Conservation (phyloP, 1,140 invertebrate species). For the Camponotus floridanus region DNA sequence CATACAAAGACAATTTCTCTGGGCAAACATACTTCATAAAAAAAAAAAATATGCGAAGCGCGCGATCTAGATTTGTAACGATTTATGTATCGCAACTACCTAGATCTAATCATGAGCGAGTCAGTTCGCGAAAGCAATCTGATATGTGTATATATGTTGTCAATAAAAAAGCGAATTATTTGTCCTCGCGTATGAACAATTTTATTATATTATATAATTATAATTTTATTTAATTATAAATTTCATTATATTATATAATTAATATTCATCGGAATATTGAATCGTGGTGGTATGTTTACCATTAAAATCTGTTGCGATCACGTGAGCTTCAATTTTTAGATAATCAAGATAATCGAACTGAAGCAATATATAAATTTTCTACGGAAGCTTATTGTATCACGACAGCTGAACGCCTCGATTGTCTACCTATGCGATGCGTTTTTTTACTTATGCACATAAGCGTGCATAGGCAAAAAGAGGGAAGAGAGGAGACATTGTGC, state of each 20-base stretch:
- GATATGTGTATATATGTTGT: neutral
- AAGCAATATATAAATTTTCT: conserved; percentile 12
- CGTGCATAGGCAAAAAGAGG: neutral
- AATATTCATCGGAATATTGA: neutral
- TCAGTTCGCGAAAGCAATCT: neutral
- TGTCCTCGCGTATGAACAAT: neutral
- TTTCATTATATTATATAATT: too few relatives aligned
- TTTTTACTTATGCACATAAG: neutral
- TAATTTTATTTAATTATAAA: too few relatives aligned
- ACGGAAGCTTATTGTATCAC: conserved; percentile 19
- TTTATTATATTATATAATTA: too few relatives aligned
- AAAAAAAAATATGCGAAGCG: neutral
- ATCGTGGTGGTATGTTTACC: neutral
- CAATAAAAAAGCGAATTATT: neutral
- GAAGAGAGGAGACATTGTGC: neutral
- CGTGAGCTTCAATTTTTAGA: neutral
- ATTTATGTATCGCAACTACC: neutral
- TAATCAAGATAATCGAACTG: neutral
- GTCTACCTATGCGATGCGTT: neutral
- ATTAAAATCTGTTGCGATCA: neutral
- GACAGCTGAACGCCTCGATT: neutral
- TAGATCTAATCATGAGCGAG: neutral
- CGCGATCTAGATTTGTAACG: neutral
- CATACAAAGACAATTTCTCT: conserved; percentile 21
- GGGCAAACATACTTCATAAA: neutral